Evolutionary conservation across 2,888 invertebrate species (phyloP).

Genomic region (Anodontia alba): DNA sequence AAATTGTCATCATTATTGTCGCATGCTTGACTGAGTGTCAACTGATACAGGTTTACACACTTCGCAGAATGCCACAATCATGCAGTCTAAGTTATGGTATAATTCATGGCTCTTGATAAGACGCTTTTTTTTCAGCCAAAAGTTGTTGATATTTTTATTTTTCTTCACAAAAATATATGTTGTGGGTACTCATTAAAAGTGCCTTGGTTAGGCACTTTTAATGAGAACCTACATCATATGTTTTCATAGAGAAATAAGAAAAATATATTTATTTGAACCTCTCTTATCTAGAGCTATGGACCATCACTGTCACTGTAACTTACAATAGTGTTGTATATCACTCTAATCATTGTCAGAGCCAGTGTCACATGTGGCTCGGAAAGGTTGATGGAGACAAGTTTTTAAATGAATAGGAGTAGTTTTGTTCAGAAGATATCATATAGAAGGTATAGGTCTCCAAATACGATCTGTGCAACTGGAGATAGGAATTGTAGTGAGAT

Average conservation of each 20-base stretch:
- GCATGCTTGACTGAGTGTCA: slow-evolving; percentile 19
- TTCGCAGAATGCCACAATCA: not conserved
- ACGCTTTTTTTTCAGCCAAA: too few relatives aligned
- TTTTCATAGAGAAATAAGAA: too few relatives aligned
- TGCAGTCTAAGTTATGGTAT: too few relatives aligned
- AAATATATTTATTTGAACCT: too few relatives aligned
- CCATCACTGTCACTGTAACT: slow-evolving; percentile 12
- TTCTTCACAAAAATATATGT: too few relatives aligned
- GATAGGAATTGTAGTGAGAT: not conserved
- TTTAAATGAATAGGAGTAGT: not conserved
- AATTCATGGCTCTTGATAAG: too few relatives aligned
- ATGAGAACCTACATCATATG: too few relatives aligned
- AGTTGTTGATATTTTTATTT: too few relatives aligned
- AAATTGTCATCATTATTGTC: not conserved
- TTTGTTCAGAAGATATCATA: not conserved
- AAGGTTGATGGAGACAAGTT: not conserved
- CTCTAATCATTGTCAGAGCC: slow-evolving; percentile 11
- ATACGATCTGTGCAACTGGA: not conserved
- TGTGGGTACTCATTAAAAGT: too few relatives aligned
- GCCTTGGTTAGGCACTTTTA: too few relatives aligned
- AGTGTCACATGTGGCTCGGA: slow-evolving; percentile 27
- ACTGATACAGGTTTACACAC: not conserved
- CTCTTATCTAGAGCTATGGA: too few relatives aligned
- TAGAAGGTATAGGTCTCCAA: not conserved
- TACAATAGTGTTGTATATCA: slow-evolving; percentile 26